Evolutionary conservation across 2,888 invertebrate genomes (phyloP).

Genomic region (Conomelus anceps): DNA sequence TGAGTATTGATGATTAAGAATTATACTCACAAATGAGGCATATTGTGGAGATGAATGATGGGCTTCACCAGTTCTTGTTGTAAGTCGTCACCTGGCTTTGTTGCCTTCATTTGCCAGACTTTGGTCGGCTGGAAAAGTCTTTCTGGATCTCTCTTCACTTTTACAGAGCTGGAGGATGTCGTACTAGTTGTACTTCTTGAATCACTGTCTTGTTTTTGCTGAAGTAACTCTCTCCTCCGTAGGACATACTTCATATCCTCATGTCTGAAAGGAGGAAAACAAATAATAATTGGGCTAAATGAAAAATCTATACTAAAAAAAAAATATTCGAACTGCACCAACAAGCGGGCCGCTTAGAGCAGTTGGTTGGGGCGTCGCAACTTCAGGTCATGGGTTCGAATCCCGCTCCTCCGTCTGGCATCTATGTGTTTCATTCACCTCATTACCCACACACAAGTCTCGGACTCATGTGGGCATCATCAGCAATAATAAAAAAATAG

Average conservation of each 20-base stretch:
- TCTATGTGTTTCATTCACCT: too few species aligned
- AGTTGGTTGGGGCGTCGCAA: too few species aligned
- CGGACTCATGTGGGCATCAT: too few species aligned
- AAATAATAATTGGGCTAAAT: not conserved
- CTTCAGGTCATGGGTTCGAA: too few species aligned
- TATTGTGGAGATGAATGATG: not conserved
- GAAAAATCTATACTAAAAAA: too few species aligned
- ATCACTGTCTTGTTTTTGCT: not conserved
- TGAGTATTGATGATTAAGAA: too few species aligned
- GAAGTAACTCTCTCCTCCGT: not conserved
- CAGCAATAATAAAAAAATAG: too few species aligned
- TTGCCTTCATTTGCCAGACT: not conserved
- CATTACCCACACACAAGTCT: too few species aligned
- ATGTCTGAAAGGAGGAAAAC: not conserved
- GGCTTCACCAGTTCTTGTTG: not conserved
- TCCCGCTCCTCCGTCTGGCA: too few species aligned
- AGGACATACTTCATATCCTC: constrained; percentile 5
- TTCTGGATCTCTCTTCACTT: not conserved
- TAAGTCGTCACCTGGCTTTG: not conserved
- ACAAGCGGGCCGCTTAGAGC: too few species aligned
- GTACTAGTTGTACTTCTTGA: not conserved
- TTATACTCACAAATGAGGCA: constrained; percentile 6
- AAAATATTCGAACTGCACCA: too few species aligned
- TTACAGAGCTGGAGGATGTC: not conserved
- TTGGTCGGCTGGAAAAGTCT: not conserved